A percentile compares a stretch with the other conserved stretches of the same genome.
These are phyloP conservation scores for Mylabris sibirica DNA, from an alignment of 2,888 invertebrate genomes.

Conservation along the genomic window DNA sequence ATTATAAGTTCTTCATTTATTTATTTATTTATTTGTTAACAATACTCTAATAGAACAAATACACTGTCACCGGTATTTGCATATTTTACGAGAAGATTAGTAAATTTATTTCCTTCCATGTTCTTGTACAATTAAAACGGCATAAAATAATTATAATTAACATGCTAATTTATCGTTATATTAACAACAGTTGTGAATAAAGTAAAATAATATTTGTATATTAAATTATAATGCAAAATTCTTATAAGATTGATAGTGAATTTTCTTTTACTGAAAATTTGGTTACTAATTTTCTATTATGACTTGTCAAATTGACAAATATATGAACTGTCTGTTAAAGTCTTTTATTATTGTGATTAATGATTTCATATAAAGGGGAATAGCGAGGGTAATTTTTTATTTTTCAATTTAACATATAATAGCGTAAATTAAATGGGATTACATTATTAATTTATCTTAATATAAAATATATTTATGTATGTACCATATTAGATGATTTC, in stretches of 20 bases:
- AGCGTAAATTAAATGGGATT: constrained; percentile 6
- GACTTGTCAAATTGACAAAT: constrained; percentile 6
- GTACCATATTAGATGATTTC: not conserved
- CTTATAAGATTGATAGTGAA: not conserved
- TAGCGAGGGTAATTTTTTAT: not conserved
- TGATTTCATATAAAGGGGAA: constrained; percentile 14
- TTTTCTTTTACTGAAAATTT: not conserved
- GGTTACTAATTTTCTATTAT: constrained; percentile 1
- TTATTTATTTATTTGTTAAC: no score
- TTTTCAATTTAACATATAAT: not conserved
- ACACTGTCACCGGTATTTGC: not conserved
- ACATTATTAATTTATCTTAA: not conserved
- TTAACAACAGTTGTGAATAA: not conserved
- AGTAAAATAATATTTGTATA: not conserved
- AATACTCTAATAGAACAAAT: no score
- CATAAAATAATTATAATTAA: constrained; percentile 9
- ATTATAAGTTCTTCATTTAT: no score
- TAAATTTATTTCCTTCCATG: not conserved
- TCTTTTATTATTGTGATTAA: constrained; percentile 24
- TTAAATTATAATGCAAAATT: not conserved
- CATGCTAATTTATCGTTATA: not conserved
- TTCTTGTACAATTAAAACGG: not conserved
- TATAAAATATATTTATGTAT: not conserved
- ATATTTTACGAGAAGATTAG: not conserved
- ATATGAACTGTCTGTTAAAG: constrained; percentile 24